These are phyloP conservation scores for Carterocephalus palaemon DNA, from an alignment of 2,888 invertebrate species.

Conservation along the genomic window DNA sequence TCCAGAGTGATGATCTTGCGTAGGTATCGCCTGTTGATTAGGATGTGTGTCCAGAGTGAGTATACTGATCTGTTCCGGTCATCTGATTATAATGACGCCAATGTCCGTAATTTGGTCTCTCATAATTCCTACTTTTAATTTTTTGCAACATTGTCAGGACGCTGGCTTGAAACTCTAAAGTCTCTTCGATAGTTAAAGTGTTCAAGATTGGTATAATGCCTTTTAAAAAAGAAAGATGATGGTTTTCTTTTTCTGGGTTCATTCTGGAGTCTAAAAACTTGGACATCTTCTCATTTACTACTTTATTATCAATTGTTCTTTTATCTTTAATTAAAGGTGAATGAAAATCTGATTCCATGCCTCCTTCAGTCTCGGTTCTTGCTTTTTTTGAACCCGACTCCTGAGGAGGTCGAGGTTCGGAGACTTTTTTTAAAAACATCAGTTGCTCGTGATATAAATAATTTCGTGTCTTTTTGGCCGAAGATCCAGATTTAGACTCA, in stretches of 20 bases:
- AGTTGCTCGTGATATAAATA: conserved; percentile 35
- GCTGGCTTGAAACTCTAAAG: conserved; percentile 35
- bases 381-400: conserved; percentile 31
- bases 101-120: conserved; percentile 38
- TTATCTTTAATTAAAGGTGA: conserved; percentile 34
- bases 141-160: conserved; percentile 35
- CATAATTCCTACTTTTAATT: conserved; percentile 38
- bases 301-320: conserved; percentile 31
- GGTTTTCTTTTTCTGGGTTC: conserved; percentile 34
- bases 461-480: conserved; percentile 31
- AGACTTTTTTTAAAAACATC: conserved; percentile 34
- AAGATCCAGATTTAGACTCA: conserved; percentile 33
- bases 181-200: conserved; percentile 32
- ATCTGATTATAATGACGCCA: conserved; percentile 39
- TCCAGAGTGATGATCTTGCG: conserved; percentile 39
- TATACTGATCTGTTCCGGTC: conserved; percentile 36
- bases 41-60: conserved; percentile 31
- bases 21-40: conserved; percentile 35
- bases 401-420: conserved; percentile 31
- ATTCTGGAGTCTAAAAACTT: conserved; percentile 34
- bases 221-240: conserved; percentile 34
- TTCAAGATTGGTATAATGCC: conserved; percentile 31
- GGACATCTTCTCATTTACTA: conserved; percentile 31
- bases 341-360: conserved; percentile 33
- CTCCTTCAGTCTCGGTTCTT: conserved; percentile 32